Conservation (phyloP, 2,797 vertebrate species). For the Bryconaethiops microstoma region DNA sequence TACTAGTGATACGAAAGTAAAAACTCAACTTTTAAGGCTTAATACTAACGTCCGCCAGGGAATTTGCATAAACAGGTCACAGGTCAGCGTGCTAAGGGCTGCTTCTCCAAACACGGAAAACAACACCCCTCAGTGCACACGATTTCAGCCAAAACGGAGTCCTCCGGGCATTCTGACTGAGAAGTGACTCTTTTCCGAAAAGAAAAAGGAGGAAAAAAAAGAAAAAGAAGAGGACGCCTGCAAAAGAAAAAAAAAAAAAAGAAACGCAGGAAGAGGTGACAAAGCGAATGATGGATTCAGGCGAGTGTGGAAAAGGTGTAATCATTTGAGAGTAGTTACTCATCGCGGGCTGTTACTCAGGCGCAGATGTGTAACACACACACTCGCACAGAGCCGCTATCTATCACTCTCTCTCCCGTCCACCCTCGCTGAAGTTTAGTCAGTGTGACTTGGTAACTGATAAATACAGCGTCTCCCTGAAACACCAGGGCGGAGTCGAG, state of each 20-base stretch:
- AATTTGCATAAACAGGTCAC: conserved; percentile 12
- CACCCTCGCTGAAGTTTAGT: conserved; percentile 48
- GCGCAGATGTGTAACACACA: conserved; percentile 48
- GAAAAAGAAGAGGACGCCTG: conserved; percentile 3
- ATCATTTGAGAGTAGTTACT: conserved; percentile 52
- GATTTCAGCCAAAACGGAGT: background rate
- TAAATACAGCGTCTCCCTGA: conserved; percentile 27
- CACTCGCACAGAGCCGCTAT: conserved; percentile 29
- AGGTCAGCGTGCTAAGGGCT: conserved; percentile 14
- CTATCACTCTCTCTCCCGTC: conserved; percentile 38
- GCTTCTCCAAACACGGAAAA: background rate
- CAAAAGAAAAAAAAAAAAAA: conserved; percentile 18
- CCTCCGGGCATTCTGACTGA: conserved; percentile 12
- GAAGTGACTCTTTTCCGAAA: conserved; percentile 28
- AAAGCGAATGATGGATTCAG: conserved; percentile 41
- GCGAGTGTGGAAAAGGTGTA: conserved; percentile 47
- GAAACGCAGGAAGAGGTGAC: conserved; percentile 30
- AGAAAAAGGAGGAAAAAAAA: background rate
- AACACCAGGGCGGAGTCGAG: conserved; percentile 18
- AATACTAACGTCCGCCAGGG: conserved; percentile 4
- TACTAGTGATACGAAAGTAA: background rate
- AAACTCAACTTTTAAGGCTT: background rate
- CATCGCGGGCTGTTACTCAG: conserved; percentile 50
- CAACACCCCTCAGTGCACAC: conserved; percentile 8
- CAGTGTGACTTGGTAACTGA: conserved; percentile 36